Base-by-base conservation (phyloP, 2,797 vertebrate genomes). In the Pagetopsis macropterus region DNA sequence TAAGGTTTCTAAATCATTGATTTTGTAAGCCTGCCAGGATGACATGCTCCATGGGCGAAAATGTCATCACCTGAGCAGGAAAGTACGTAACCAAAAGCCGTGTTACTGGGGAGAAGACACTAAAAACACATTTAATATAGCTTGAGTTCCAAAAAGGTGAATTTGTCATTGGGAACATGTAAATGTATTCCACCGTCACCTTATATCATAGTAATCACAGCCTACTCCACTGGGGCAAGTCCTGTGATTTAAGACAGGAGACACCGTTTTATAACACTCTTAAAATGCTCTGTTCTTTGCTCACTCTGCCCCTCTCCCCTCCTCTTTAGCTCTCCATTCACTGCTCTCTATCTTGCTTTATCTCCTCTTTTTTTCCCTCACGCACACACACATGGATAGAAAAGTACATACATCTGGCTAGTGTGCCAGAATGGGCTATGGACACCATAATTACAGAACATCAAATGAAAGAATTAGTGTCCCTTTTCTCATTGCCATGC, bases 401-500 rank as follows among this genome's bases (percentile, higher is more conserved):
- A 70, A 52, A 79, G 84, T 81, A 75, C 87, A 92, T 93, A 93
- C 93, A 94, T 93, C 91, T 88, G 82, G 64, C 75, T 70, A 62
- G 75, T 84, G 78, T 86, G 75, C 85, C 78, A 84, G 88, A 84
- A 82, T 84, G 68, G 66, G 76, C 83, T 43, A 11, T 76, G 80
- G 87, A 88, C 88, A 84, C 88, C 79, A 91, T 93, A 93, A 94
- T 94, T 93, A 93, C 88, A 90, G 87, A 84, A 78, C 87, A 88
- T 93, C 88, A 94, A 93, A 94, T 92, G 87, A 89, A 92, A 90
- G 89, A 93, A 93, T 94, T 92, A 92, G 90, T 92, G 89, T 84
- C 89, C 85, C 84, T 83, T 82, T 84, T 89, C 87, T 90, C 90
- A 92, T 85, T 82, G 81, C 78, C 81, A 89, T 90, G 85, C 87